Evolutionary conservation across 2,888 invertebrate species (phyloP).

Genomic region (Thecocarcelia acutangulata): DNA sequence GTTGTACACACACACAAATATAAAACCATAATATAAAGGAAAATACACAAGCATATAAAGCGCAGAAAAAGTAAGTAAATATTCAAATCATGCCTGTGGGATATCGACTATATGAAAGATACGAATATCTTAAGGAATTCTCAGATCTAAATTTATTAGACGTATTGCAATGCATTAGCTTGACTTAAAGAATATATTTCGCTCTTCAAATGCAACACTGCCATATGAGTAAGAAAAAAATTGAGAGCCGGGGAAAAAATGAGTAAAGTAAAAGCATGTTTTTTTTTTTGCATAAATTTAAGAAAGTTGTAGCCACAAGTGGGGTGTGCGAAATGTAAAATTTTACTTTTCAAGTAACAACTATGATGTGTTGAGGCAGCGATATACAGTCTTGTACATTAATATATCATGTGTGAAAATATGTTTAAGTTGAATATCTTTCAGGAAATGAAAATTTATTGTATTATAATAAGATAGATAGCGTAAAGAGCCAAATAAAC

Average conservation of each 20-base stretch:
- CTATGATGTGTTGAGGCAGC: too few species aligned
- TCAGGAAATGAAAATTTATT: slow-evolving; percentile 54
- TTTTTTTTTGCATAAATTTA: too few species aligned
- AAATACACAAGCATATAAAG: slow-evolving; percentile 47
- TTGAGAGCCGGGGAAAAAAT: too few species aligned
- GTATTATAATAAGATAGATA: slow-evolving; percentile 53
- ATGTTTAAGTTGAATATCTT: slow-evolving; percentile 6
- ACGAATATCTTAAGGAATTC: slow-evolving; percentile 49
- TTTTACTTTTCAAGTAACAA: too few species aligned
- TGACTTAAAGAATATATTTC: too few species aligned
- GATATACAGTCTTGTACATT: too few species aligned
- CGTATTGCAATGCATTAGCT: slow-evolving; percentile 13
- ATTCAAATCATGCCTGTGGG: slow-evolving; percentile 70
- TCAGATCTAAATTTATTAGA: slow-evolving; percentile 14
- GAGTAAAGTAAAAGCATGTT: too few species aligned
- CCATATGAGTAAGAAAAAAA: too few species aligned
- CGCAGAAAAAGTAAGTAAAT: slow-evolving; percentile 62
- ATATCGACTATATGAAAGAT: slow-evolving; percentile 63
- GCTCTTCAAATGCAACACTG: too few species aligned
- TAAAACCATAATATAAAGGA: background rate
- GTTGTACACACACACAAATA: background rate
- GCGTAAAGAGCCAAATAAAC: slow-evolving; percentile 8
- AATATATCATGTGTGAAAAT: background rate
- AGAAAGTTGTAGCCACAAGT: too few species aligned
- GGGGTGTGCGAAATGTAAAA: too few species aligned